Evolutionary conservation across 2,797 vertebrate genomes (phyloP), one percentile per base, ranked within the genome.

Genomic region (Anabas testudineus): DNA sequence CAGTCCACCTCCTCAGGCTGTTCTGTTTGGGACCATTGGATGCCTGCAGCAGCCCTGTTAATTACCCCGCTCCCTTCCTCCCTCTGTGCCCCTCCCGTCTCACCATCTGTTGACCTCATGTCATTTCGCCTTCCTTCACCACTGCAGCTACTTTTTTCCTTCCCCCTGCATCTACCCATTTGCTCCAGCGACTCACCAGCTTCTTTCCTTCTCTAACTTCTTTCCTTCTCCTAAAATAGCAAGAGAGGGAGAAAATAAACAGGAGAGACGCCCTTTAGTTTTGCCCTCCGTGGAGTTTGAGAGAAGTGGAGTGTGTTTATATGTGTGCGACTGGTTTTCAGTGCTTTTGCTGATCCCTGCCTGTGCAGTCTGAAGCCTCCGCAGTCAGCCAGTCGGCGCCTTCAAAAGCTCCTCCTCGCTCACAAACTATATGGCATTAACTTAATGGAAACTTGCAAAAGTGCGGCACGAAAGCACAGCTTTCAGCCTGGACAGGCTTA

Each of bases 61-160:
- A 84, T 88, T 86, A 71, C 73, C 67, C 76, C 19, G 7, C 72
- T 42, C 71, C 63, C 75, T 59, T 41, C 67, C 60, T 51, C 54
- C 59, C 36, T 18, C 45, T 1, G 0, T 66, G 16, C 43, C 48
- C 52, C 76, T 61, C 61, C 82, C 62, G 82, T 71, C 76, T 80
- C 87, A 73, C 89, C 91, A 91, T 92, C 92, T 92, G 90, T 91
- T 91, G 86, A 91, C 90, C 90, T 91, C 86, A 88, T 90, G 88
- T 91, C 86, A 86, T 88, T 82, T 86, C 86, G 78, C 84, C 86
- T 87, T 85, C 81, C 72, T 83, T 74, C 84, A 81, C 82, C 80
- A 70, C 81, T 34, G 43, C 86, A 86, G 71, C 79, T 76, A 60
- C 76, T 54, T 72, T 59, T 60, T 14, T 9, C 7, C 41, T 52